Percentiles rank a stretch among this genome's conserved stretches.
Conservation (phyloP, 2,888 invertebrate species). For the Hemithea aestivaria region DNA sequence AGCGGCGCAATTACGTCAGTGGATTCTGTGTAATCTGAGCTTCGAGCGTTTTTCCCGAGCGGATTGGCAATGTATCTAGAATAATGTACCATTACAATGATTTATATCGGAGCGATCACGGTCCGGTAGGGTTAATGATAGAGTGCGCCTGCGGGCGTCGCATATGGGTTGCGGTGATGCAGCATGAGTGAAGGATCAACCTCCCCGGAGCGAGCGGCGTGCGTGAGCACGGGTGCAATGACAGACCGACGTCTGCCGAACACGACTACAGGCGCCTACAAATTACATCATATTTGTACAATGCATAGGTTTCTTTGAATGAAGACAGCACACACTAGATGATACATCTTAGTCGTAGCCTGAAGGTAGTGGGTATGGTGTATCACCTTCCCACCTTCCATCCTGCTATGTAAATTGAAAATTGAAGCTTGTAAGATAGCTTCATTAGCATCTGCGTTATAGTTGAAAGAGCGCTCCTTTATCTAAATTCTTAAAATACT, state of each 20-base stretch:
- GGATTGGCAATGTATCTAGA: constrained; percentile 68
- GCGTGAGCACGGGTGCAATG: constrained; percentile 8
- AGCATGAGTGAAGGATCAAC: constrained; percentile 40
- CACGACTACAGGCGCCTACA: constrained; percentile 9
- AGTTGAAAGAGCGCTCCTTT: too few species aligned
- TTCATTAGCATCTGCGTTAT: too few species aligned
- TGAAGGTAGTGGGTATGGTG: too few species aligned
- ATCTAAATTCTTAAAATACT: too few species aligned
- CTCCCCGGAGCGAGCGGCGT: constrained; percentile 25
- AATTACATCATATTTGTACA: constrained; percentile 9
- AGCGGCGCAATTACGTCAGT: constrained; percentile 70
- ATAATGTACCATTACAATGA: constrained; percentile 76
- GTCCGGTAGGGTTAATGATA: constrained; percentile 67
- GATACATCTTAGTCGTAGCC: too few species aligned
- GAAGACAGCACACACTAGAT: too few species aligned
- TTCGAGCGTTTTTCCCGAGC: constrained; percentile 66
- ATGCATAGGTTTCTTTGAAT: constrained; percentile 8
- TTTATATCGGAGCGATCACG: constrained; percentile 71
- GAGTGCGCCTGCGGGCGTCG: constrained; percentile 50
- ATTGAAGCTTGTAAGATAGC: too few species aligned
- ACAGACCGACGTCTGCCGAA: constrained; percentile 2
- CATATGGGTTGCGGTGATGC: constrained; percentile 46
- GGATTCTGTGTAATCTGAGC: constrained; percentile 64
- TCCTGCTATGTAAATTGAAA: too few species aligned
- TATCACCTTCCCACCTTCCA: too few species aligned